Evolutionary conservation across 2,797 vertebrate genomes (phyloP).

Genomic region (Tenualosa thibaudeaui): DNA sequence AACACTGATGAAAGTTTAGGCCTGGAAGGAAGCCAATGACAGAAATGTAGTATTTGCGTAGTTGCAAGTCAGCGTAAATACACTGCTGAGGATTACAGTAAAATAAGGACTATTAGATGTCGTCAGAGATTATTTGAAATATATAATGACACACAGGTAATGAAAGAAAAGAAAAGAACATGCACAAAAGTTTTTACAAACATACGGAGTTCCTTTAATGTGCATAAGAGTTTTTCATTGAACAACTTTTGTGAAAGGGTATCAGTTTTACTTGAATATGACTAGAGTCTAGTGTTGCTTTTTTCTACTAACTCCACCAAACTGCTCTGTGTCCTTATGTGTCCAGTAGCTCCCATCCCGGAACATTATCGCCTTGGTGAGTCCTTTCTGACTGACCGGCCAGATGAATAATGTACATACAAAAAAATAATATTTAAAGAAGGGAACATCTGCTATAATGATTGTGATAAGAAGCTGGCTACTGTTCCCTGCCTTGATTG

Average conservation of each 20-base stretch:
- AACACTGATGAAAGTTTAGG: neutral
- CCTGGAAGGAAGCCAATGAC: neutral
- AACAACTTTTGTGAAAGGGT: too few species aligned
- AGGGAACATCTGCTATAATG: neutral
- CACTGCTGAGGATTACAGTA: neutral
- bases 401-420: neutral
- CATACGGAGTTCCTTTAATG: neutral
- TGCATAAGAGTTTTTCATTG: neutral
- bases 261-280: too few species aligned
- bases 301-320: neutral
- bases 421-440: neutral
- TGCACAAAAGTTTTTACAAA: neutral
- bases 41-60: neutral
- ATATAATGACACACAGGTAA: too few species aligned
- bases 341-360: neutral
- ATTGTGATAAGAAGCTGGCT: neutral
- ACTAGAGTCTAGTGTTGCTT: neutral
- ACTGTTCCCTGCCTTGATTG: neutral
- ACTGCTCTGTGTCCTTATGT: neutral
- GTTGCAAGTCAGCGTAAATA: neutral
- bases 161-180: neutral
- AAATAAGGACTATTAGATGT: neutral
- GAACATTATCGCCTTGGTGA: neutral
- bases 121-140: too few species aligned
- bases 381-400: neutral